A percentile compares a stretch with the other conserved stretches of the same genome.
phyloP scores from a whole-genome alignment of 2,797 vertebrate species.

The Acipenser oxyrinchus region DNA sequence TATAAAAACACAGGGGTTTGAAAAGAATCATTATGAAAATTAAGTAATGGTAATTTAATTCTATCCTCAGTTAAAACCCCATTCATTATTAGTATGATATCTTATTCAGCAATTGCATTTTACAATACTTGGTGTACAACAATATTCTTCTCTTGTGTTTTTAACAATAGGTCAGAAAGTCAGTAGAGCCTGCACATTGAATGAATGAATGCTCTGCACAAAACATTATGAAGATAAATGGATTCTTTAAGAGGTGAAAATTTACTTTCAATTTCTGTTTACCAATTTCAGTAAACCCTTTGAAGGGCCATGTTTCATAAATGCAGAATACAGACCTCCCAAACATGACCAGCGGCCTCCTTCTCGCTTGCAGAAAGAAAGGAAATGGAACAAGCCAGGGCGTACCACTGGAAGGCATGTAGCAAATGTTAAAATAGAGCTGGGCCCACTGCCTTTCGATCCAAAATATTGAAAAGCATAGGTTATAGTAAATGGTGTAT shows the following conservation, averaged over 20 bases:
- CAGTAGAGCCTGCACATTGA: constrained; percentile 31
- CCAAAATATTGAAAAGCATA: constrained; percentile 73
- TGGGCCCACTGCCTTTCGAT: constrained; percentile 87
- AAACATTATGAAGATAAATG: constrained; percentile 15
- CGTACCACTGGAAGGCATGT: constrained; percentile 75
- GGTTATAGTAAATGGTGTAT: too few relatives aligned
- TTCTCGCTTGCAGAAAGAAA: constrained; percentile 55
- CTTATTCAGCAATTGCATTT: constrained; percentile 2
- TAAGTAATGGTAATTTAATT: too few relatives aligned
- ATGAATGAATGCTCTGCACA: constrained; percentile 24
- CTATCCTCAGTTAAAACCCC: too few relatives aligned
- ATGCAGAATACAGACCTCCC: constrained; percentile 55
- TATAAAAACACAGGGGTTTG: too few relatives aligned
- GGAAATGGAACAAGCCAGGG: constrained; percentile 75
- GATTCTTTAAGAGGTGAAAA: neutral
- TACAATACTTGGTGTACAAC: constrained; percentile 13
- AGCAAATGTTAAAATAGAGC: constrained; percentile 86
- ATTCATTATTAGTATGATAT: too few relatives aligned
- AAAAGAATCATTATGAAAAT: too few relatives aligned
- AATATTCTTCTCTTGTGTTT: constrained; percentile 19
- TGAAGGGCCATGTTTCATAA: constrained; percentile 59
- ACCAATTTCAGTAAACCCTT: constrained; percentile 71
- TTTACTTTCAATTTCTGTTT: constrained; percentile 30
- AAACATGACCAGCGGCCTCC: constrained; percentile 64
- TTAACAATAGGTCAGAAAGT: constrained; percentile 36